Evolutionary conservation across 2,113 vertebrate species (phyloP).

Genomic region (Petromus typicus): DNA sequence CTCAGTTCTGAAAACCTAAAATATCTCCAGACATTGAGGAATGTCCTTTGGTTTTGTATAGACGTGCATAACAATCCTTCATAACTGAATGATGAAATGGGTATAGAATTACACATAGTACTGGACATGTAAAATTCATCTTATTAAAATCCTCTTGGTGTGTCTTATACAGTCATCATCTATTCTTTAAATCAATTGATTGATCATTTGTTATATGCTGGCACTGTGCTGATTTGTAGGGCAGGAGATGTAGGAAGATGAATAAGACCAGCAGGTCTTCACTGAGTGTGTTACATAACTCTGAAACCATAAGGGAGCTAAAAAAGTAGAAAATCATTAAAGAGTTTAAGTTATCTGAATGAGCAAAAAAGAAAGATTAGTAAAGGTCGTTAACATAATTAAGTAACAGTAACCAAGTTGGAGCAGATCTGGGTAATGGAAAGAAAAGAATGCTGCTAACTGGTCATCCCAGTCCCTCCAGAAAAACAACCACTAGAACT

Average conservation of each 20-base stretch:
- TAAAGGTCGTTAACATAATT: background rate
- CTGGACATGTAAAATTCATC: background rate
- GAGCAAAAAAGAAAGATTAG: background rate
- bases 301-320: background rate
- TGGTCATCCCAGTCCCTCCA: background rate
- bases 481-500: background rate
- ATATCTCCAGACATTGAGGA: background rate
- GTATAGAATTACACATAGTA: background rate
- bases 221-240: background rate
- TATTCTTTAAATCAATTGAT: conserved; percentile 11
- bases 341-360: background rate
- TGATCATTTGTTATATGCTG: background rate
- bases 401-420: conserved; percentile 40
- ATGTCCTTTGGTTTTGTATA: background rate
- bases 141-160: background rate
- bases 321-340: background rate
- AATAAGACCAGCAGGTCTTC: background rate
- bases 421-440: background rate
- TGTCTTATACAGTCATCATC: background rate
- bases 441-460: background rate
- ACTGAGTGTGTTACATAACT: background rate
- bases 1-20: background rate
- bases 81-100: background rate
- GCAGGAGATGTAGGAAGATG: background rate
- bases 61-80: background rate